phyloP scores from a whole-genome alignment of 2,113 vertebrate species.

The Hippocampus abdominalis region DNA sequence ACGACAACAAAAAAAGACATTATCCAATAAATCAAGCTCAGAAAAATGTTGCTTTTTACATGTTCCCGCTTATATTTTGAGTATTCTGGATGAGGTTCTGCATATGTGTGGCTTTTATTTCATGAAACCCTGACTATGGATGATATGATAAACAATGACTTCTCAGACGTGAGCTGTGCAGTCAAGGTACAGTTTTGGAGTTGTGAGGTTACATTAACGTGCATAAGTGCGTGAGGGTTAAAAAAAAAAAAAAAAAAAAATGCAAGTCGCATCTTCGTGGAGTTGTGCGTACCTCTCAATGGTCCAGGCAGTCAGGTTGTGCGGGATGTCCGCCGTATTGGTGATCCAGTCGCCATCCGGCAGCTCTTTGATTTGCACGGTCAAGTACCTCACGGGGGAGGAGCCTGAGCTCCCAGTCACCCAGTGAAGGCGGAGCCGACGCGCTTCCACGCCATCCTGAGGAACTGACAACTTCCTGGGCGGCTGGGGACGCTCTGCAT shows the following conservation, averaged over 20 bases:
- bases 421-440: slow-evolving; percentile 81
- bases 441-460: slow-evolving; percentile 81
- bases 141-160: too few species aligned
- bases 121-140: too few species aligned
- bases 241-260: not conserved
- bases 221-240: too few species aligned
- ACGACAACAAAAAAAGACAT: too few species aligned
- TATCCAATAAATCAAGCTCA: too few species aligned
- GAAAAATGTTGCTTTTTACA: too few species aligned
- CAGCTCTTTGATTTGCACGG: slow-evolving; percentile 83
- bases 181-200: too few species aligned
- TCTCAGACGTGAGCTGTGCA: too few species aligned
- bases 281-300: slow-evolving; percentile 76
- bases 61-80: too few species aligned
- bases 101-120: too few species aligned
- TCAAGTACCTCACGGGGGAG: slow-evolving; percentile 88
- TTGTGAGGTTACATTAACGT: too few species aligned
- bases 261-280: not conserved
- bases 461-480: slow-evolving; percentile 79
- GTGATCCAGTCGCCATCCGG: slow-evolving; percentile 79
- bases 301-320: slow-evolving; percentile 78
- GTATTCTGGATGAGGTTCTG: too few species aligned
- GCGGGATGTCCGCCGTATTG: slow-evolving; percentile 81
- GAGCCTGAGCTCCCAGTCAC: slow-evolving; percentile 82
- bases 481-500: slow-evolving; percentile 85